Base-by-base conservation (phyloP, 1,140 invertebrate genomes). In the Zaprionus nigranus region DNA sequence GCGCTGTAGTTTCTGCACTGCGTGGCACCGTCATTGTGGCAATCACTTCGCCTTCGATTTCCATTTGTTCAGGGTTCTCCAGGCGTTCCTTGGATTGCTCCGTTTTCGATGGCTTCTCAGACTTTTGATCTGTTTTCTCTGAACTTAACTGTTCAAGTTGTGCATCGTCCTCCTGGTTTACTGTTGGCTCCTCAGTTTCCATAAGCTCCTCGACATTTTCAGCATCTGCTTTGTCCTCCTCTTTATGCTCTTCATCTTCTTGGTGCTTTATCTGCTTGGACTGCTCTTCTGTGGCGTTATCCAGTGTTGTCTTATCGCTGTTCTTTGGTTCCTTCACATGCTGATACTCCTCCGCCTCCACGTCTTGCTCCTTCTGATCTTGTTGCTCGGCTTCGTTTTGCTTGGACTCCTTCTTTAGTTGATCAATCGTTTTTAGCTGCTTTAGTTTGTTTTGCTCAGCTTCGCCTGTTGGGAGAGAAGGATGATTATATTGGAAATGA, bases 211-310 rank as follows among this genome's bases (percentile, higher is more conserved):
- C 93, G 12, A 93, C 85, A 46, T 94, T 94, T 75, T 95, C 95
- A 3, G 94, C 92, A 13, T 94, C 93, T 49, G 95, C 94, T 40
- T 95, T 78, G 56, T 94, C 91, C 5, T 96, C 94, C 3, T 93
- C 94, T 1, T 94, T 93, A 78, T 95, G 93, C 1, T 95, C 94
- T 36, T 94, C 94, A 60, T 95, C 93, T 38, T 92, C 85, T 65
- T 94, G 81, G 66, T 95, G 95, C 15, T 95, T 93, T 2, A 95
- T 94, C 75, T 96, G 95, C 69, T 96, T 94, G 1, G 96, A 95
- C 93, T 99, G 97, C 82, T 99, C 97, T 91, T 97, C 95, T 0
- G 96, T 96, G 1, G 96, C 96, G 54, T 95, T 95, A 71, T 96
- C 96, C 63, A 96, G 92, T 0, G 95, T 95, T 79, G 81, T 88